Conservation (phyloP, 2,113 vertebrate genomes). For the Thinocorus orbignyianus region DNA sequence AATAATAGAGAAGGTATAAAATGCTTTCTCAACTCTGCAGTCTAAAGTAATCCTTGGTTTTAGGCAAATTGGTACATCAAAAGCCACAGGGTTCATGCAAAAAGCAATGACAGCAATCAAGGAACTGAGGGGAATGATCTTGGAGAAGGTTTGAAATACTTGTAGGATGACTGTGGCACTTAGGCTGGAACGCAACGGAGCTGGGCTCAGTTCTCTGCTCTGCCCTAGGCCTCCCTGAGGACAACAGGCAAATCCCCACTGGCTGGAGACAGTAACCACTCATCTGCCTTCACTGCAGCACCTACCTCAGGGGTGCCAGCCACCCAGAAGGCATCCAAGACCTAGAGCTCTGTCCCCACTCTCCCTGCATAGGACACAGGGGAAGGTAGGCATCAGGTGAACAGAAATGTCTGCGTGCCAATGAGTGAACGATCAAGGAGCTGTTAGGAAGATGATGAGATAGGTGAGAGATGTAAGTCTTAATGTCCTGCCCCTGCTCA, state of each 20-base stretch:
- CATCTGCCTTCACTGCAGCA: neutral
- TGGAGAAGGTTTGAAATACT: neutral
- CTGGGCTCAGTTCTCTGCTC: neutral
- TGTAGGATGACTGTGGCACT: neutral
- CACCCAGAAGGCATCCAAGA: neutral
- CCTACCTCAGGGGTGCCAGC: neutral
- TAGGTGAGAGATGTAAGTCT: neutral
- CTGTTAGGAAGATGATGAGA: neutral
- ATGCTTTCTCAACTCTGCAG: neutral
- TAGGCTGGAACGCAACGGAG: neutral
- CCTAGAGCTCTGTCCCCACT: neutral
- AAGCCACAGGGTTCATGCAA: neutral
- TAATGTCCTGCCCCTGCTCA: neutral
- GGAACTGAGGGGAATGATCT: neutral
- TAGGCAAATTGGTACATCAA: neutral
- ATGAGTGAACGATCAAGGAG: neutral
- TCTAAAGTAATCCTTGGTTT: neutral
- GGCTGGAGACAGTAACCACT: neutral
- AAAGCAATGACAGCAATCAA: neutral
- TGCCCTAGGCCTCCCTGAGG: neutral
- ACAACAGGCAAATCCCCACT: neutral
- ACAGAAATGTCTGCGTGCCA: fast-evolving
- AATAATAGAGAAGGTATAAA: neutral
- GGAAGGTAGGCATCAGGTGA: neutral
- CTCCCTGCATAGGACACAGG: neutral